Percentiles rank a stretch among this genome's conserved stretches.
Evolutionary conservation across 53 echinoderm and acorn worm genomes (phyloP).

Genomic region (Arbacia lixula): DNA sequence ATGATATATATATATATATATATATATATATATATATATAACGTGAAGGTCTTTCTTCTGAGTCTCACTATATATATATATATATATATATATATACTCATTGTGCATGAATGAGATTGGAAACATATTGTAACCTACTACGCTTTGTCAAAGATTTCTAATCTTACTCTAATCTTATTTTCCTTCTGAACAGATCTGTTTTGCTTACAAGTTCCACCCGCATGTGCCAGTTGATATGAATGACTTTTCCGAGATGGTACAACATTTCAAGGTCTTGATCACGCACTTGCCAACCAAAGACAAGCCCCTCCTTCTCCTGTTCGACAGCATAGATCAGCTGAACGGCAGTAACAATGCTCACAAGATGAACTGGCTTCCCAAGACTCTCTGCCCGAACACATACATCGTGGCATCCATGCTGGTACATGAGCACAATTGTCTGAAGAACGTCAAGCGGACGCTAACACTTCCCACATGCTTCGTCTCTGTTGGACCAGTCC

Average conservation of each 20-base stretch:
- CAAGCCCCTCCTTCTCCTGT: conserved; percentile 68
- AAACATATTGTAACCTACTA: too few relatives aligned
- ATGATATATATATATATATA: too few relatives aligned
- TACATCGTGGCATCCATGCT: conserved; percentile 83
- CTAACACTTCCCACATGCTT: conserved; percentile 71
- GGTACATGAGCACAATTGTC: conserved; percentile 67
- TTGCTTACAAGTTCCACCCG: conserved; percentile 66
- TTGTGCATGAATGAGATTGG: not conserved
- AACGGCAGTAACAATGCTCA: conserved; percentile 76
- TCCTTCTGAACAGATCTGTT: conserved; percentile 66
- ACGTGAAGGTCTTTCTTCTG: too few relatives aligned
- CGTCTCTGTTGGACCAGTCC: conserved; percentile 66
- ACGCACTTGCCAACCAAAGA: conserved; percentile 53
- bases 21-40: too few relatives aligned
- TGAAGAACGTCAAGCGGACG: conserved; percentile 60
- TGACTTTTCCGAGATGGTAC: conserved; percentile 75
- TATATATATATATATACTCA: not conserved
- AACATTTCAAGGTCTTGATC: conserved; percentile 68
- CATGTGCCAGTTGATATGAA: conserved; percentile 44
- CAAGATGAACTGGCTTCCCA: conserved; percentile 89
- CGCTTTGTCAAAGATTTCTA: too few relatives aligned
- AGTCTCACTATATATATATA: too few relatives aligned
- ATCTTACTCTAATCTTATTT: too few relatives aligned
- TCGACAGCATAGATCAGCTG: conserved; percentile 91
- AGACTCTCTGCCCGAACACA: conserved; percentile 52